Evolutionary conservation across 92 coral and sea anemone species (phyloP), one percentile per base, ranked within the genome.

Genomic region (Zoanthus solanderi): DNA sequence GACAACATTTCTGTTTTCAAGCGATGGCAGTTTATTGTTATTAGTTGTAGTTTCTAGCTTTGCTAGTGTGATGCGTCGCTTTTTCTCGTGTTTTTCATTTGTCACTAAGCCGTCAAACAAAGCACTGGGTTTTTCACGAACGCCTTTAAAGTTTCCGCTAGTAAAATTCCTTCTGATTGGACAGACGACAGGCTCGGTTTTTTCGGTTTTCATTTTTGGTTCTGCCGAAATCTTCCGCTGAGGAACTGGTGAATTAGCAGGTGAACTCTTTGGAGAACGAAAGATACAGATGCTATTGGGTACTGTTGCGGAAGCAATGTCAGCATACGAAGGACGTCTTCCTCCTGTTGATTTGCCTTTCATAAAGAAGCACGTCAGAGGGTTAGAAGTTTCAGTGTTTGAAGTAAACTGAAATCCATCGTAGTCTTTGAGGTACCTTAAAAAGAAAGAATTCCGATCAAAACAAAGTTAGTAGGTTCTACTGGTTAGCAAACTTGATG

Each of bases 271-370:
- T 29, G 99, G 99, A 5, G 99, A 97, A 16, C 96, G 94, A 69
- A 95, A 94, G 90, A 95, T 90, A 75, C 99, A 96, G 78, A 95
- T 87, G 90, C 95, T 95, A 80, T 89, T 92, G 0, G 98, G 98
- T n/a, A 95, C 95, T 16, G 92, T 87, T 1, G 99, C 91, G 1
- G 98, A 94, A 6, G 95, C 91, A 73, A 97, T 95, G 67, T 97
- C 99, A 15, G 91, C 79, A 77, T 93, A 83, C 13, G 97, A 95
- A 12, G 96, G 93, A 63, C 93, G 85, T 78, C 92, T 89, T 0
- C 87, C 87, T 17, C 78, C 88, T 5, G 88, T 92, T 79, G 90
- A 58, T 71, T 91, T 88, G 78, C 95, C 89, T 50, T 79, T 95
- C 81, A 97, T 88, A 80, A 95, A 97, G 95, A 92, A 97, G 72